Base-by-base conservation (phyloP, 2,888 invertebrate species). In the Lasioglossum villosulum region DNA sequence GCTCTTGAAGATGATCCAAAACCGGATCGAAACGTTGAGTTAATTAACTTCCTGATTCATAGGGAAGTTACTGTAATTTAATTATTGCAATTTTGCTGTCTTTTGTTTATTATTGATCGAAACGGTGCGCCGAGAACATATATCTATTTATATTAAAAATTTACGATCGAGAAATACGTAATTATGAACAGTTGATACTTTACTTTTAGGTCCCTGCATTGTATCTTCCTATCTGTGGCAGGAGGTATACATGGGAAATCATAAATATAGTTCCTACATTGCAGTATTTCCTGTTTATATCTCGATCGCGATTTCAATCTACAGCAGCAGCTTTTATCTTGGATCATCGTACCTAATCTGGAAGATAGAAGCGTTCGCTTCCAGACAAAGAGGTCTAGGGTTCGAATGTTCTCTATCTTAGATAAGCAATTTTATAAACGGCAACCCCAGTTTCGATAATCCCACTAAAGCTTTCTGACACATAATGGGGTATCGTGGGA, bases 391-490 rank as follows among this genome's bases (percentile, higher is more conserved):
- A 23, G 19, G 52, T 52, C 8, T 52, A 23, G 23, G 48, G 23
- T 48, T 23, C 0, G 23, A 23, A 52, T 23, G 23, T 52, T 6
- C 23, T 52, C 8, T 23, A 23, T 2, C 23, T 52, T 52, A 23
- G 52, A 52, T 52, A 52, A 52, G 23, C 19, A 23, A 52, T 52
- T 52, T 52, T 52, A 52, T 52, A 52, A 52, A 52, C 23, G 52
- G 52, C 52, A 48, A 56, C 71, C 23, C 48, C 70, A 78, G 82
- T 77, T 86, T 86, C 87, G 86, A 86, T 86, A 86, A 86, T 86
- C 86, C 86, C 86, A 72, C 70, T 42, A 71, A 82, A 86, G 87
- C 79, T 86, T 86, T 86, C 86, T 75, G 76, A 79, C 86, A 86
- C 83, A 87, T 87, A 74, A 30, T 30, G 23, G 16, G 83, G 63